Evolutionary conservation across 2,888 invertebrate genomes (phyloP).

Genomic region (Poecilobothrus nobilitatus): DNA sequence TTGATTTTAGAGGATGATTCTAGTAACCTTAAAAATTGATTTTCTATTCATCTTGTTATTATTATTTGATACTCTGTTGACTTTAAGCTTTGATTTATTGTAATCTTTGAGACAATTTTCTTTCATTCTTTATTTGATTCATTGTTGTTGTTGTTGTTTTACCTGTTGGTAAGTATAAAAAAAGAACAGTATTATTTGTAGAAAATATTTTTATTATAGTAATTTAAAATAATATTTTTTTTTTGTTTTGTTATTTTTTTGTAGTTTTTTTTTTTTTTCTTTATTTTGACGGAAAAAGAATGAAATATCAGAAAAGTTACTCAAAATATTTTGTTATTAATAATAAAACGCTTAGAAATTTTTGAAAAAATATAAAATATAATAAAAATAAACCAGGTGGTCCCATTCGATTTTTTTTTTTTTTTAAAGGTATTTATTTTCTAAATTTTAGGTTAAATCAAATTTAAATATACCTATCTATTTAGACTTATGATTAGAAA

Average conservation of each 20-base stretch:
- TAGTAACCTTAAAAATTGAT: neutral
- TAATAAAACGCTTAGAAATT: neutral
- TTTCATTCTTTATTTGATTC: neutral
- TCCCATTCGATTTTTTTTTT: neutral
- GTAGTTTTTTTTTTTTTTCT: too few relatives aligned
- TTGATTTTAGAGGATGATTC: neutral
- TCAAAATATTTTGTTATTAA: neutral
- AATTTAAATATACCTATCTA: neutral
- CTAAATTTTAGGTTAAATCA: neutral
- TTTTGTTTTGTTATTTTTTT: too few relatives aligned
- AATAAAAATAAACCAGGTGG: neutral
- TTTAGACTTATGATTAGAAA: neutral
- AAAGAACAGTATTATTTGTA: neutral
- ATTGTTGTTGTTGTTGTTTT: neutral
- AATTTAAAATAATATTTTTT: constrained; percentile 1
- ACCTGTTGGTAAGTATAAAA: neutral
- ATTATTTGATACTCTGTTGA: neutral
- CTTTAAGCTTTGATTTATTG: constrained; percentile 1
- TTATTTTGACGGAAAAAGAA: neutral
- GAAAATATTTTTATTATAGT: constrained; percentile 6
- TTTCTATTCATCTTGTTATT: constrained; percentile 1
- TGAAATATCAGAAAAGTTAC: neutral
- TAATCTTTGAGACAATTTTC: constrained; percentile 5
- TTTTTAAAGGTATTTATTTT: neutral
- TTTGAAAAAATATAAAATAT: neutral